These are phyloP conservation scores for Holacanthus passer DNA, from an alignment of 2,113 vertebrate genomes.

Conservation along the genomic window DNA sequence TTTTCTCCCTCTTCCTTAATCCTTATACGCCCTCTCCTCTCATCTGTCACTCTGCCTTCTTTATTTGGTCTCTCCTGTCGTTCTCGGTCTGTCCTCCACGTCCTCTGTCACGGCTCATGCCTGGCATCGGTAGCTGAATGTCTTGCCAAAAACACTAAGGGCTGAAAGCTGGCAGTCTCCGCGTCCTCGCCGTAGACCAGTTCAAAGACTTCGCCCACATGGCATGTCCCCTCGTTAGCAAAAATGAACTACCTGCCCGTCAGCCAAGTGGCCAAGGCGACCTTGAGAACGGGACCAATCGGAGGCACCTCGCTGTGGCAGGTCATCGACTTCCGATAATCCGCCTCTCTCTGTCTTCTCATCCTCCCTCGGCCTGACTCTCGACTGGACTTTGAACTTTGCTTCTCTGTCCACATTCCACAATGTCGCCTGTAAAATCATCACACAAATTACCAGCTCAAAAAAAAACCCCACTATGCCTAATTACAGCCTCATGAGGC, in stretches of 20 bases:
- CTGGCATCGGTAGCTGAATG: background rate
- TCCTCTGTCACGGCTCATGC: constrained; percentile 36
- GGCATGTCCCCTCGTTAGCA: constrained; percentile 26
- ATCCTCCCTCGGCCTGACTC: constrained; percentile 2
- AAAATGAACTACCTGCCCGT: constrained; percentile 35
- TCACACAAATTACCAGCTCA: too few species aligned
- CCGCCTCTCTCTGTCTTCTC: constrained; percentile 22
- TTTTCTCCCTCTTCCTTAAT: constrained; percentile 24
- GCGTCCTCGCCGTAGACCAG: constrained; percentile 1
- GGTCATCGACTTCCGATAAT: constrained; percentile 69
- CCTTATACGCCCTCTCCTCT: background rate
- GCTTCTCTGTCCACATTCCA: background rate
- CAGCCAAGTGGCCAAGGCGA: constrained; percentile 45
- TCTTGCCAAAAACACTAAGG: constrained; percentile 31
- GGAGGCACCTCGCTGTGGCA: constrained; percentile 34
- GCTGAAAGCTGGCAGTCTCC: constrained; percentile 12
- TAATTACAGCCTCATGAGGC: background rate
- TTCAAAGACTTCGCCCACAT: constrained; percentile 28
- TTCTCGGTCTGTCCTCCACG: background rate
- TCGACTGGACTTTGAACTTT: constrained; percentile 40
- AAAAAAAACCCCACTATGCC: too few species aligned
- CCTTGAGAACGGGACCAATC: constrained; percentile 60
- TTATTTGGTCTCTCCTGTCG: background rate
- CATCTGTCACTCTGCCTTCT: constrained; percentile 24
- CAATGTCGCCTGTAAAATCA: too few species aligned